These are phyloP conservation scores for Crioceris asparagi DNA, from an alignment of 2,888 invertebrate species.

Conservation along the genomic window DNA sequence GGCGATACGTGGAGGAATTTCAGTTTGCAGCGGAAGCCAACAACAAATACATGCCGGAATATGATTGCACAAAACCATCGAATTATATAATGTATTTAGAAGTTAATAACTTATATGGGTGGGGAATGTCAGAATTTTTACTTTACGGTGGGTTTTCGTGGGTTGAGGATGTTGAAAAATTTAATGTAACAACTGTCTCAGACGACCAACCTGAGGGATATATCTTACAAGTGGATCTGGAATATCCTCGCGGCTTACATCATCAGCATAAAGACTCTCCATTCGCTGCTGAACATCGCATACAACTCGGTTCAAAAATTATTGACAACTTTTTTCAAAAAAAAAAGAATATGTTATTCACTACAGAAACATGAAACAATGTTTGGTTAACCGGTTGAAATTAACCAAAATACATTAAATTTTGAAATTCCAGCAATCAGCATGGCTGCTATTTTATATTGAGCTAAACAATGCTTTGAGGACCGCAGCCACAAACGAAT, in stretches of 20 bases:
- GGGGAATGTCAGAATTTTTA: not conserved
- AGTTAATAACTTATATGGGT: too few species aligned
- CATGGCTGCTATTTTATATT: conserved; percentile 16
- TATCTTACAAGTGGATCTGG: not conserved
- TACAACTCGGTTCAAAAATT: not conserved
- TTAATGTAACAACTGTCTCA: not conserved
- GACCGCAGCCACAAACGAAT: conserved; percentile 13
- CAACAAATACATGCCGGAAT: conserved; percentile 28
- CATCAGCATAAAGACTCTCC: not conserved
- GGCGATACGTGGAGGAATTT: conserved; percentile 14
- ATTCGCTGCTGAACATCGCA: conserved; percentile 1
- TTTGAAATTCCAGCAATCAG: conserved; percentile 16
- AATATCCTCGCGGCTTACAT: not conserved
- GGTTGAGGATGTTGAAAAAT: not conserved
- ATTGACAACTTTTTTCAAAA: not conserved
- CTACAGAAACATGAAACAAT: conserved; percentile 1
- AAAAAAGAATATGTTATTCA: not conserved
- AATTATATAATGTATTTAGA: too few species aligned
- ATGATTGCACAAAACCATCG: conserved; percentile 20
- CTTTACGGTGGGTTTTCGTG: not conserved
- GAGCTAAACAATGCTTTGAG: conserved; percentile 13
- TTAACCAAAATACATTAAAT: conserved; percentile 13
- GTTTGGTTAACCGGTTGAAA: conserved; percentile 9
- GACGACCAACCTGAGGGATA: not conserved
- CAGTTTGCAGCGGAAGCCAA: conserved; percentile 6